Base-by-base conservation (phyloP, 2,888 invertebrate genomes). In the Scrobipalpa costella region DNA sequence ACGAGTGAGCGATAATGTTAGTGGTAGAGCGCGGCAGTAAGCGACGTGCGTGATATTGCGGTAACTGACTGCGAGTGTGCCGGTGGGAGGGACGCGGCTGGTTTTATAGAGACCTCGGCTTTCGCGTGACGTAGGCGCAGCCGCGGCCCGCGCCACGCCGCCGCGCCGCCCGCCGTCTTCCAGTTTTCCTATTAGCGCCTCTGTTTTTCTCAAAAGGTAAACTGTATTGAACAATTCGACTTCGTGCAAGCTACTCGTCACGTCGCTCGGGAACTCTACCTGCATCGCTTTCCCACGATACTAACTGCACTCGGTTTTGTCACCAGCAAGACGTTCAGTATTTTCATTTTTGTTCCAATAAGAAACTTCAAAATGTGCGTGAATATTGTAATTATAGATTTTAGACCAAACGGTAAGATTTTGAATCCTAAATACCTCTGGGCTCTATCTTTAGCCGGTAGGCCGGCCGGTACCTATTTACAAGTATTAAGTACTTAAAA, bases 71-170 rank as follows among this genome's bases (percentile, higher is more conserved):
- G 83, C 88, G 85, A 88, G 73, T 90, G 75, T 86, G 80, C 69
- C 68, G 77, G 85, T 80, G 88, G 90, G 85, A 88, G 89, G 88
- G 84, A 75, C 80, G 76, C 63, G 68, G 67, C 66, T 75, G 77
- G 76, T 85, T 91, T 73, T 91, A 91, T 90, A 91, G 83, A 84
- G 89, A 80, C 87, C 87, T 86, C 88, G 87, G 83, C 79, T 84
- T 85, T 84, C 81, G 76, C 72, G 81, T 90, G 90, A 90, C 90
- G 90, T 90, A 67, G 78, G 71, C 72, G 65, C 64, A 67, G 69
- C 78, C 72, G 75, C 79, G 64, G 75, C 69, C 79, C 78, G 76
- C 77, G 71, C 75, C 72, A n/a, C n/a, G n/a, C 75, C 73, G 76
- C 72, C 77, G 69, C 74, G 66, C 68, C 64, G 65, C 62, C 68